Base-by-base conservation (phyloP, 2,888 invertebrate species). In the Elegia similella region DNA sequence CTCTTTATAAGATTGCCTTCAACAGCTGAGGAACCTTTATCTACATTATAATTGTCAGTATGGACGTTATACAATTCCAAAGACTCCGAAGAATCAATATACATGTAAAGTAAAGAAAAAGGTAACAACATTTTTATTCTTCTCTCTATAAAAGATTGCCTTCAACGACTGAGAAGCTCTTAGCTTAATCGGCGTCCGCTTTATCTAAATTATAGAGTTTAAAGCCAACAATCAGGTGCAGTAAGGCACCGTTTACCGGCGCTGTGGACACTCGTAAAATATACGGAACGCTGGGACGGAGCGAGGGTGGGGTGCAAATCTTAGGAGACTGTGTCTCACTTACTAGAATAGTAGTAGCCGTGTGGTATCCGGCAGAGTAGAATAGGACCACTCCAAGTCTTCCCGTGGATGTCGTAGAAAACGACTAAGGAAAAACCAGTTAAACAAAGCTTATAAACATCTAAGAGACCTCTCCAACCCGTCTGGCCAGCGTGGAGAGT, bases 21-120 rank as follows among this genome's bases (percentile, higher is more conserved):
- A 48, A 30, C 30, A 48, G 47, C 30, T 30, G 30, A 48, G 30
- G 47, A 48, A 30, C 30, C 72, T 48, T 72, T 70, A 67, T 71
- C 71, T 78, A 77, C 81, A 75, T 78, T 73, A 81, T 78, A 23
- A n/a, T n/a, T n/a, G n/a, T n/a, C n/a, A n/a, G n/a, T n/a, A n/a
- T n/a, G n/a, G n/a, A n/a, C n/a, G n/a, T n/a, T n/a, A n/a, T n/a
- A n/a, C n/a, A n/a, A n/a, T n/a, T n/a, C n/a, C n/a, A 23, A 23
- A 64, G 73, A 70, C 66, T 66, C 73, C 77, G 77, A 73, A 75
- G 74, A 23, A 23, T 5, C 23, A 23, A 3, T 23, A 2, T 44
- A 10, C 38, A 38, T 38, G 29, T 30, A 30, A 52, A 29, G 47
- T 47, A n/a, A 29, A 30, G 12, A 30, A 30, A 47, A 38, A 8